Conservation (phyloP, 2,797 vertebrate species). For the Vireo griseus region DNA sequence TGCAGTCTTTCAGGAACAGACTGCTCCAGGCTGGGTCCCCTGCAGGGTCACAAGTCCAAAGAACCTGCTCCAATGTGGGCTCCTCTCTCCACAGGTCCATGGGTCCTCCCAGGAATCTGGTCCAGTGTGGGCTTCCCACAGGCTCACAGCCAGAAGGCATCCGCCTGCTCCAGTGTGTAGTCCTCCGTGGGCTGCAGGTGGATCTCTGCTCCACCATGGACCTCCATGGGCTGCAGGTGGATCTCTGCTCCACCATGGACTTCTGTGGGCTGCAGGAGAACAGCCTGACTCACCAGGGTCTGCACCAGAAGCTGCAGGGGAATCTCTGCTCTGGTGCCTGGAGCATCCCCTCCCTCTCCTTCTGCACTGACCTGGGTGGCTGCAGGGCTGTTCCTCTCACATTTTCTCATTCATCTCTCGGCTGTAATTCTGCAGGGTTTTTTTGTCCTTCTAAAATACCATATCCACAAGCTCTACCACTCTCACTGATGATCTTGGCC, state of each 20-base stretch:
- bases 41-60: background rate
- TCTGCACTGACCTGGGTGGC: background rate
- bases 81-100: background rate
- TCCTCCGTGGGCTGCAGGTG: background rate
- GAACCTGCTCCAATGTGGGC: background rate
- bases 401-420: background rate
- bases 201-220: background rate
- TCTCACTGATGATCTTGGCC: rapidly evolving
- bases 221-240: background rate
- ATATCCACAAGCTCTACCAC: background rate
- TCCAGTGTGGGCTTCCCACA: rapidly evolving
- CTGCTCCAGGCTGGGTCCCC: rapidly evolving
- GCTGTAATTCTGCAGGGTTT: background rate
- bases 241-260: background rate
- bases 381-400: background rate
- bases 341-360: rapidly evolving
- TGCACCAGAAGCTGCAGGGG: background rate
- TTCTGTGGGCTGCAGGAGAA: background rate
- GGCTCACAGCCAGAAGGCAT: background rate
- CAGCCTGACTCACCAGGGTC: background rate
- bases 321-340: rapidly evolving
- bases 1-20: background rate
- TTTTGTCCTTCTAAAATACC: background rate
- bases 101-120: background rate
- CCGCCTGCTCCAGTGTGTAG: background rate